Percentiles rank a stretch among this genome's conserved stretches.
These are phyloP conservation scores for Hypotaenidia okinawae DNA, from an alignment of 2,797 vertebrate genomes.

Conservation along the genomic window DNA sequence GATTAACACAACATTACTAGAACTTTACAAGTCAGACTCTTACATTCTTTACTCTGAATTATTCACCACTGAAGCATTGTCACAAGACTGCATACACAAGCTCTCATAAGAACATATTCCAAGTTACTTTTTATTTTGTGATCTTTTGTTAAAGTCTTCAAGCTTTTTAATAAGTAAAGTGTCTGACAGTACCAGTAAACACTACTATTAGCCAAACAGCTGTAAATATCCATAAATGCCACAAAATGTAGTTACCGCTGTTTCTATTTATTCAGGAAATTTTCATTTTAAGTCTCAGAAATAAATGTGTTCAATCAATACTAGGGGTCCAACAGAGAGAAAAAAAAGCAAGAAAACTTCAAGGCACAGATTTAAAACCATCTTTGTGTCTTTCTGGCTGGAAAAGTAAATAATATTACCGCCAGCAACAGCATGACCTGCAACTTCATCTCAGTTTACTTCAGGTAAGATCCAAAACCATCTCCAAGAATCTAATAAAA, in stretches of 20 bases:
- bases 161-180: background rate
- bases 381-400: background rate
- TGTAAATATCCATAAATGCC: conserved; percentile 43
- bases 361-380: background rate
- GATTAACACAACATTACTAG: background rate
- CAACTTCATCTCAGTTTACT: background rate
- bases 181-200: conserved; percentile 42
- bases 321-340: background rate
- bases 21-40: background rate
- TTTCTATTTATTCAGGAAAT: conserved; percentile 55
- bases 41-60: background rate
- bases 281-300: conserved; percentile 47
- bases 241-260: conserved; percentile 25
- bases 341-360: background rate
- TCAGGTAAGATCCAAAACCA: background rate
- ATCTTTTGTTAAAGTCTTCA: conserved; percentile 34
- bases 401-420: background rate
- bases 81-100: background rate
- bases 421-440: background rate
- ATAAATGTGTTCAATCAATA: conserved; percentile 52
- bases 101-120: background rate
- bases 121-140: conserved; percentile 10
- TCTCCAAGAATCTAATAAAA: background rate
- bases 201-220: conserved; percentile 39
- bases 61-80: background rate